Conservation (phyloP, 1,140 invertebrate genomes). For the Melitaea cinxia region DNA sequence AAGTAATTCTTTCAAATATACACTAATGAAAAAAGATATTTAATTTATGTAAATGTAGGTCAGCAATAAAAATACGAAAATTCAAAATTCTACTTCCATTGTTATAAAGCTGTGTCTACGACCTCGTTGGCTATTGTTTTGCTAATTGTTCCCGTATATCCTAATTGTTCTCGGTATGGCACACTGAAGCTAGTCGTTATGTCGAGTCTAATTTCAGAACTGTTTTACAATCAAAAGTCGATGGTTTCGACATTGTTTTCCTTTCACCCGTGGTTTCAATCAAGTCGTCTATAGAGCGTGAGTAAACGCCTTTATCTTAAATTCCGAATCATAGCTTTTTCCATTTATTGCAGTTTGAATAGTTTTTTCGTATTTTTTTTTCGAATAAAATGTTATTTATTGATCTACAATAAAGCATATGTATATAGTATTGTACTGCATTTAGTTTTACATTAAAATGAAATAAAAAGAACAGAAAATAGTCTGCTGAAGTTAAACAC, state of each 20-base stretch:
- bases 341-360: not conserved
- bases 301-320: not conserved
- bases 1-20: not conserved
- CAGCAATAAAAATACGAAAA: slow-evolving; percentile 16
- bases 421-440: too few species aligned
- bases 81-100: slow-evolving; percentile 21
- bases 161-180: slow-evolving; percentile 8
- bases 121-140: slow-evolving; percentile 25
- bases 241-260: not conserved
- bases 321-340: not conserved
- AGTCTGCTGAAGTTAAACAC: too few species aligned
- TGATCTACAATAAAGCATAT: too few species aligned
- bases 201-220: slow-evolving; percentile 8
- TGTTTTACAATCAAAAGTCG: not conserved
- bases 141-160: slow-evolving; percentile 24
- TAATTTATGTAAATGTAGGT: slow-evolving; percentile 16
- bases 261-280: slow-evolving; percentile 3
- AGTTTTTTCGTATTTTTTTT: not conserved
- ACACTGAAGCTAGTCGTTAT: not conserved
- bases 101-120: slow-evolving; percentile 15
- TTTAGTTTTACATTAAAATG: too few species aligned
- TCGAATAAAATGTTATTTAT: not conserved
- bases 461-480: too few species aligned
- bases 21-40: not conserved
- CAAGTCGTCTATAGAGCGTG: slow-evolving; percentile 5